These are phyloP conservation scores for Scartelaos histophorus DNA, from an alignment of 2,113 vertebrate genomes.

Conservation along the genomic window DNA sequence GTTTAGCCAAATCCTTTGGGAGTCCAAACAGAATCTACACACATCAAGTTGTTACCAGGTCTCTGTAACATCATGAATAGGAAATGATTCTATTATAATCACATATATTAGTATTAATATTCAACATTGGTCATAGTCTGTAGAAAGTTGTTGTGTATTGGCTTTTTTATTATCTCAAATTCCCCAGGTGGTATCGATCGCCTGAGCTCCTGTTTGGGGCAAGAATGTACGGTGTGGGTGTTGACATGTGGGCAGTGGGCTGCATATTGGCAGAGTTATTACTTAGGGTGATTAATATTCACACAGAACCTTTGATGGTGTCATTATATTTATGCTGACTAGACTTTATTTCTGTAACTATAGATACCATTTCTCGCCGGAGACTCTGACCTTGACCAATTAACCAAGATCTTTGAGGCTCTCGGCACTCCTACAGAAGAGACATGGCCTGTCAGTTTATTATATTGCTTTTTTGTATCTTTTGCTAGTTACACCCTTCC, in stretches of 20 bases:
- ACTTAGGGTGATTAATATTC: conserved; percentile 80
- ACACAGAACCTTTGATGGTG: not conserved
- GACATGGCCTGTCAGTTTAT: conserved; percentile 88
- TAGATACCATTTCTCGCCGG: conserved; percentile 96
- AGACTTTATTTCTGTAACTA: conserved; percentile 2
- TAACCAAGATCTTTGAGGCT: conserved; percentile 97
- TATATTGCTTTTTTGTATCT: not conserved
- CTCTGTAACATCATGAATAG: conserved; percentile 9
- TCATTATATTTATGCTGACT: not conserved
- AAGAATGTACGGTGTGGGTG: conserved; percentile 96
- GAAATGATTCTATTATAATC: not conserved
- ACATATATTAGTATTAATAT: no score
- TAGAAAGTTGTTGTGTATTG: no score
- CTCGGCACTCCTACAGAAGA: conserved; percentile 94
- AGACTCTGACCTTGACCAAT: conserved; percentile 95
- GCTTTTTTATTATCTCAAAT: not conserved
- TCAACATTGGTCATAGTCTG: no score
- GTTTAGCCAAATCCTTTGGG: conserved; percentile 94
- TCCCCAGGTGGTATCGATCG: conserved; percentile 91
- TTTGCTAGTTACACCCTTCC: not conserved
- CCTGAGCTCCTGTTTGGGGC: conserved; percentile 96
- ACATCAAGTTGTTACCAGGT: conserved; percentile 98
- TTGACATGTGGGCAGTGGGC: conserved; percentile 99
- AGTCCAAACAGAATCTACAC: conserved; percentile 96
- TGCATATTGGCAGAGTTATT: conserved; percentile 97